Percentiles rank a stretch among this genome's conserved stretches.
Conservation (phyloP, 2,888 invertebrate genomes). For the Drosophila kanekoi region DNA sequence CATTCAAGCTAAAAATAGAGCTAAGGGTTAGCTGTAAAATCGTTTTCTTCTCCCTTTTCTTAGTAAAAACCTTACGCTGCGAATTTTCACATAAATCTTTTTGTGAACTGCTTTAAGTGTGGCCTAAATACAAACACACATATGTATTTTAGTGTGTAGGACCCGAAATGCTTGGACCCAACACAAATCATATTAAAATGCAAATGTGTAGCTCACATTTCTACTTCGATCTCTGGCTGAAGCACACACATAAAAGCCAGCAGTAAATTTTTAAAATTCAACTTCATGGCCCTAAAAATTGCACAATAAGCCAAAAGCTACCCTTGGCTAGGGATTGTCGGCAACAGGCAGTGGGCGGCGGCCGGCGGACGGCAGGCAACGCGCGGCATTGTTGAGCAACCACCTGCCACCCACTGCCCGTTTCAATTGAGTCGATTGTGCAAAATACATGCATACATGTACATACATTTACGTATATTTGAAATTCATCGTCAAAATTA, state of each 20-base stretch:
- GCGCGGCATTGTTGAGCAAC: not conserved
- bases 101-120: conserved; percentile 33
- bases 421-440: conserved; percentile 48
- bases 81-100: conserved; percentile 60
- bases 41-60: conserved; percentile 9
- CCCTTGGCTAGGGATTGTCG: conserved; percentile 5
- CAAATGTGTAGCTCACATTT: conserved; percentile 52
- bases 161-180: not conserved
- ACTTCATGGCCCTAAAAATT: conserved; percentile 56
- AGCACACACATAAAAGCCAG: conserved; percentile 45
- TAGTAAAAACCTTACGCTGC: conserved; percentile 44
- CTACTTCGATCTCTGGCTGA: conserved; percentile 46
- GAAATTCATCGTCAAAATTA: conserved; percentile 68
- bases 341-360: too few species aligned
- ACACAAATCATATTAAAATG: conserved; percentile 59
- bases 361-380: not conserved
- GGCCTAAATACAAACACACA: conserved; percentile 10
- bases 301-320: conserved; percentile 53
- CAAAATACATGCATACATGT: conserved; percentile 32
- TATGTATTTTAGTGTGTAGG: conserved; percentile 17
- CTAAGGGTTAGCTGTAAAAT: conserved; percentile 10
- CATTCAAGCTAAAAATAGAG: not conserved
- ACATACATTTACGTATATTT: conserved; percentile 41
- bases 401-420: conserved; percentile 35
- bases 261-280: conserved; percentile 56